Evolutionary conservation across 92 coral and sea anemone genomes (phyloP).

Genomic region (Nematostella vectensis): DNA sequence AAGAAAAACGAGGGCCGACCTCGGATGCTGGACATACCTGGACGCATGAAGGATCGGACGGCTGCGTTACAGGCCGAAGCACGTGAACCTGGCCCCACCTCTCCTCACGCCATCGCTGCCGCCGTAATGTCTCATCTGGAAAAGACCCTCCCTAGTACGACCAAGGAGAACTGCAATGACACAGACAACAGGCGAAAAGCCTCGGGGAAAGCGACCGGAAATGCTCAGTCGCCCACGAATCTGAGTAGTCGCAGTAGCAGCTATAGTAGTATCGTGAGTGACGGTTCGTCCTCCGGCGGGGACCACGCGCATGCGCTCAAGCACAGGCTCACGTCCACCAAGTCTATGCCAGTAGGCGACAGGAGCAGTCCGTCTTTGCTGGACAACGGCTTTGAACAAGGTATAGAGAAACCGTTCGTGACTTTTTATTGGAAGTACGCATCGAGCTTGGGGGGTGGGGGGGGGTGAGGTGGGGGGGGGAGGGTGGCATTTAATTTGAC

Average conservation of each 20-base stretch:
- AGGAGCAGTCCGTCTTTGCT: conserved; percentile 26
- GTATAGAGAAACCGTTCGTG: no score
- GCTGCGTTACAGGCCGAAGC: conserved; percentile 33
- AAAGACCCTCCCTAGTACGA: conserved; percentile 69
- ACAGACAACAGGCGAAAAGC: conserved; percentile 52
- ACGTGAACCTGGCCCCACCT: conserved; percentile 44
- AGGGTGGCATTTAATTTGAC: no score
- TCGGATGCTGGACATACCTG: conserved; percentile 23
- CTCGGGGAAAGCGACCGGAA: conserved; percentile 43
- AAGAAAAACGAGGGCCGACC: conserved; percentile 33
- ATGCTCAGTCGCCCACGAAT: conserved; percentile 66
- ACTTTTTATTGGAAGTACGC: no score
- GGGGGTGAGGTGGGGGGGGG: no score
- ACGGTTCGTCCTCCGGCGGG: conserved; percentile 62
- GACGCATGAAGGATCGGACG: conserved; percentile 10
- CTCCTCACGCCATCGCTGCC: conserved; percentile 90
- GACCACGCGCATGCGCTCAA: conserved; percentile 62
- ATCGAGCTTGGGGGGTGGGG: no score
- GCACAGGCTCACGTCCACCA: conserved; percentile 54
- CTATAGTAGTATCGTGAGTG: conserved; percentile 94
- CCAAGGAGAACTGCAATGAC: conserved; percentile 61
- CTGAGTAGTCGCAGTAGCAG: conserved; percentile 97
- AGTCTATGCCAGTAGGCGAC: conserved; percentile 55
- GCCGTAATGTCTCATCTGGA: conserved; percentile 87
- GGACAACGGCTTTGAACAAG: conserved; percentile 10